Evolutionary conservation across 2,797 vertebrate species (phyloP).

Genomic region (Microctenopoma stevenorrisi): DNA sequence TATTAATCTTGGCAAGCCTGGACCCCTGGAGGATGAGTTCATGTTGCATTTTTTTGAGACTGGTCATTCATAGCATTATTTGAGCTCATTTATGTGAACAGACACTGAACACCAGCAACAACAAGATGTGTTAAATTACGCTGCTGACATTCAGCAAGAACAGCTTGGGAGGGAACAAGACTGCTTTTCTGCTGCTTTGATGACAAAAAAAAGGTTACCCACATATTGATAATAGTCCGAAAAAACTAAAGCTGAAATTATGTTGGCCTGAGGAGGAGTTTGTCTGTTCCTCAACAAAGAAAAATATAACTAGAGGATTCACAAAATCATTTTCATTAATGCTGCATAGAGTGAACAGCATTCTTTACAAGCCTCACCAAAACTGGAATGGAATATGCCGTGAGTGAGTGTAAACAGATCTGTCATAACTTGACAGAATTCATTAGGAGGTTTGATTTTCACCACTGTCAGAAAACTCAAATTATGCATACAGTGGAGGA

Average conservation of each 20-base stretch:
- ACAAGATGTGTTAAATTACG: constrained; percentile 40
- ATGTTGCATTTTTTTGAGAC: constrained; percentile 28
- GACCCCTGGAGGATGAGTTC: constrained; percentile 30
- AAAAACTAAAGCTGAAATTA: not conserved
- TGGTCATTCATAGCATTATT: constrained; percentile 34
- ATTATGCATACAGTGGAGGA: constrained; percentile 51
- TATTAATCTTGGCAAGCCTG: constrained; percentile 52
- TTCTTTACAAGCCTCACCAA: constrained; percentile 17
- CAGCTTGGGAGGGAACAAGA: constrained; percentile 11
- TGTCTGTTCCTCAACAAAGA: not conserved
- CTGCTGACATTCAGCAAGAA: constrained; percentile 39
- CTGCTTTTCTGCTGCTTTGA: constrained; percentile 22
- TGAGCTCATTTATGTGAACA: constrained; percentile 46
- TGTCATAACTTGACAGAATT: constrained; percentile 63
- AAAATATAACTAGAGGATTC: not conserved
- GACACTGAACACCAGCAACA: constrained; percentile 37
- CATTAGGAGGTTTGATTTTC: constrained; percentile 61
- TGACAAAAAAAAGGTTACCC: constrained; percentile 26
- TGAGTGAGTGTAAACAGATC: constrained; percentile 46
- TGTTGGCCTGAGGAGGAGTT: not conserved
- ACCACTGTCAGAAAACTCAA: constrained; percentile 48
- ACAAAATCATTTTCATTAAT: not conserved
- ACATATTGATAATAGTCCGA: constrained; percentile 8
- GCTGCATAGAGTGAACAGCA: constrained; percentile 7
- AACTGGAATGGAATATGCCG: constrained; percentile 24